phyloP scores from a whole-genome alignment of 2,888 invertebrate genomes.

The Carabus problematicus region DNA sequence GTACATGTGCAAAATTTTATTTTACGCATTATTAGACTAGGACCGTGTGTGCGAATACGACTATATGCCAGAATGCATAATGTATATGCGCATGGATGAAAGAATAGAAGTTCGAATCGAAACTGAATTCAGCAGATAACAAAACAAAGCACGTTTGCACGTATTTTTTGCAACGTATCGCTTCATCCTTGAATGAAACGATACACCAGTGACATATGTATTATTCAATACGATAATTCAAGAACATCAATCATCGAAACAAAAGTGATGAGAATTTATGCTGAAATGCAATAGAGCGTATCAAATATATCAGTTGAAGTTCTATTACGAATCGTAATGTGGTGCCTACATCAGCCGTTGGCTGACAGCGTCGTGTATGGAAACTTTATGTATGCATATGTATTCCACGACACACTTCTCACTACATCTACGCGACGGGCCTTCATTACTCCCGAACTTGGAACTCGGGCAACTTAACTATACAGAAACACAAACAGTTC shows the following conservation, averaged over 20 bases:
- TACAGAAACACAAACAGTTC: constrained; percentile 36
- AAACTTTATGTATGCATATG: constrained; percentile 31
- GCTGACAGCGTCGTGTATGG: constrained; percentile 25
- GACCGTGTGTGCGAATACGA: too few species aligned
- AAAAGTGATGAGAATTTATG: constrained; percentile 37
- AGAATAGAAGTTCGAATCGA: too few species aligned
- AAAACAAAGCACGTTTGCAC: too few species aligned
- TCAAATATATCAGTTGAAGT: constrained; percentile 36
- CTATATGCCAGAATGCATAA: too few species aligned
- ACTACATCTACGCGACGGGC: not conserved
- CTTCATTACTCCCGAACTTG: constrained; percentile 24
- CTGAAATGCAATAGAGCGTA: constrained; percentile 31
- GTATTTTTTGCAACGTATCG: too few species aligned
- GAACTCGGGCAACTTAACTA: constrained; percentile 25
- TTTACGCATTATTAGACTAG: too few species aligned
- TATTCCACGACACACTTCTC: constrained; percentile 24
- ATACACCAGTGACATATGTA: constrained; percentile 23
- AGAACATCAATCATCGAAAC: constrained; percentile 40
- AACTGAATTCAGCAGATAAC: too few species aligned
- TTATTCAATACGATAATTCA: constrained; percentile 38
- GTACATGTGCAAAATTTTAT: too few species aligned
- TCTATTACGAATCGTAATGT: constrained; percentile 23
- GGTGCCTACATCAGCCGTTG: constrained; percentile 35
- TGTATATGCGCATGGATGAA: too few species aligned
- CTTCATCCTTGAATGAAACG: not conserved